phyloP scores from a whole-genome alignment of 2,888 invertebrate species.

The Leptinotarsa tumamoca region DNA sequence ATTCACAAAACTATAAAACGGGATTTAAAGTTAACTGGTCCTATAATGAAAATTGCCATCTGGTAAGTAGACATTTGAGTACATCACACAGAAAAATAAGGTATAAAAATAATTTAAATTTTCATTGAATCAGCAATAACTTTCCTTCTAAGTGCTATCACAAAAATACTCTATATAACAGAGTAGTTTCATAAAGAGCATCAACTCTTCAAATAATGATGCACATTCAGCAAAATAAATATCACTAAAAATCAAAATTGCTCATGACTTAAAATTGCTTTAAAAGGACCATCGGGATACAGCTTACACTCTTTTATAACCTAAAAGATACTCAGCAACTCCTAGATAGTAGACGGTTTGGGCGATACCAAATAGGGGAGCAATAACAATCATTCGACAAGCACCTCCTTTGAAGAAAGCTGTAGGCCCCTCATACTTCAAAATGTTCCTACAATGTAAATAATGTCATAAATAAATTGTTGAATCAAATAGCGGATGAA shows the following conservation, averaged over 20 bases:
- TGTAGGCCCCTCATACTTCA: constrained; percentile 87
- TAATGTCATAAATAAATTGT: not conserved
- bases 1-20: too few relatives aligned
- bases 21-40: too few relatives aligned
- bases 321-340: constrained; percentile 85
- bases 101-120: not conserved
- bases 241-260: constrained; percentile 20
- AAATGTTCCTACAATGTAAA: constrained; percentile 77
- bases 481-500: not conserved
- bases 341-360: constrained; percentile 98
- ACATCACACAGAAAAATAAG: not conserved
- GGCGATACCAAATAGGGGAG: constrained; percentile 98
- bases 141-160: not conserved
- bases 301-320: constrained; percentile 56
- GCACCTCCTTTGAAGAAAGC: constrained; percentile 99
- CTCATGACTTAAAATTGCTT: constrained; percentile 43
- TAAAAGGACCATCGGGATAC: constrained; percentile 22
- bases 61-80: not conserved
- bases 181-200: not conserved
- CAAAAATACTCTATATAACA: constrained; percentile 18
- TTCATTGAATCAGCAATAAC: not conserved
- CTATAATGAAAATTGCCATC: too few relatives aligned
- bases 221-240: constrained; percentile 20
- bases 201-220: not conserved
- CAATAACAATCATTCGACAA: constrained; percentile 97